Base-by-base conservation (phyloP, 2,797 vertebrate genomes). In the Botia kubotai region DNA sequence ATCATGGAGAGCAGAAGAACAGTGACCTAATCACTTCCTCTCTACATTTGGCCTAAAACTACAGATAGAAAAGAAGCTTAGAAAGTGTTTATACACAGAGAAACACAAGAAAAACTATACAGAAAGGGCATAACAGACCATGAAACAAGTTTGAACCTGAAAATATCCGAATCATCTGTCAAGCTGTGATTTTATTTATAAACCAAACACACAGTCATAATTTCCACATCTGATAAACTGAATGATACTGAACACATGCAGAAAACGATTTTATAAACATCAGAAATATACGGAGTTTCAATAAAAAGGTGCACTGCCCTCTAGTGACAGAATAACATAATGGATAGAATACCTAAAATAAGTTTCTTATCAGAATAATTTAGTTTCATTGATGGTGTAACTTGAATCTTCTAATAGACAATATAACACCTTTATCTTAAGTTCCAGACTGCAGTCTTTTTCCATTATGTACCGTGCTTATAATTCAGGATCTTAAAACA, bases 271-370 rank as follows among this genome's bases (percentile, higher is more conserved):
- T 19, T 43, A 60, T 0, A 14, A 70, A 16, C 23, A 48, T 57
- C 26, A 77, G 16, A 7, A 48, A 46, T 11, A 26, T 39, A 2
- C 1, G 11, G 39, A 0, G 33, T 16, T n/a, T n/a, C n/a, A 77
- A 48, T 19, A 14, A 65, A 57, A 46, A n/a, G 5, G 55, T 29
- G 16, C 77, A 58, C 43, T 63, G 75, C 75, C 82, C 71, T 29
- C 82, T 83, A 75, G 79, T 76, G 79, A 53, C 68, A 72, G 23
- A 52, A 39, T 16, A 13, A 21, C n/a, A 72, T 65, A 26, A 57
- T 17, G 29, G 6, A 60, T 23, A 19, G 7, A 60, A 13, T 6
- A 60, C 21, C 58, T 72, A 53, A 17, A 17, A 2, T 1, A 55
- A 63, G 4, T 33, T 63, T 8, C n/a, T 8, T 1, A 39, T 65